Conservation (phyloP, 2,888 invertebrate genomes). For the Nomada ruficornis region DNA sequence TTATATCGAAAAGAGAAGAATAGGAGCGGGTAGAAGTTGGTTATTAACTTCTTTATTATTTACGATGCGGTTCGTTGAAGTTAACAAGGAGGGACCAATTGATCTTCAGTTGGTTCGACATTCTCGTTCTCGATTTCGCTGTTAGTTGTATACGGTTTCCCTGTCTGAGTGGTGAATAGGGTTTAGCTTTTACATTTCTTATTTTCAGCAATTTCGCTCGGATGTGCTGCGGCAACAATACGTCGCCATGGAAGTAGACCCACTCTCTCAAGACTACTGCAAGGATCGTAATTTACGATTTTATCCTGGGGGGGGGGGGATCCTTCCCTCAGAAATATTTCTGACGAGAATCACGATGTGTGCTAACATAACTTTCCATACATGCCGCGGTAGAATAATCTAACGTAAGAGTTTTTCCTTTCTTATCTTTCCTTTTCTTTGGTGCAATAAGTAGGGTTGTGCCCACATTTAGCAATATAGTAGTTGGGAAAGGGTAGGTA, state of each 20-base stretch:
- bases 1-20: background rate
- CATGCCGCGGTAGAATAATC: slow-evolving; percentile 5
- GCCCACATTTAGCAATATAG: too few relatives aligned
- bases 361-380: slow-evolving; percentile 2
- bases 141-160: background rate
- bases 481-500: too few relatives aligned
- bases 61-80: background rate
- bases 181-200: slow-evolving; percentile 10
- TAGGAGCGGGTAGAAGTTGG: background rate
- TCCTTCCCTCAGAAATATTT: slow-evolving; percentile 15
- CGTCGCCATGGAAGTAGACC: background rate
- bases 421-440: background rate
- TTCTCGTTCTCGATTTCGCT: background rate
- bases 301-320: slow-evolving; percentile 2
- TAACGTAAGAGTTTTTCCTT: background rate
- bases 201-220: slow-evolving; percentile 13
- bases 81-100: background rate
- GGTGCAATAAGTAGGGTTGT: too few relatives aligned
- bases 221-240: slow-evolving; percentile 7
- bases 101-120: background rate
- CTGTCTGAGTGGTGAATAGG: background rate
- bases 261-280: background rate
- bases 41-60: background rate
- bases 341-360: slow-evolving; percentile 1
- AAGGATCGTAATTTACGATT: slow-evolving; percentile 32